These are phyloP conservation scores for Listronotus oregonensis DNA, from an alignment of 1,140 invertebrate genomes.

Conservation along the genomic window DNA sequence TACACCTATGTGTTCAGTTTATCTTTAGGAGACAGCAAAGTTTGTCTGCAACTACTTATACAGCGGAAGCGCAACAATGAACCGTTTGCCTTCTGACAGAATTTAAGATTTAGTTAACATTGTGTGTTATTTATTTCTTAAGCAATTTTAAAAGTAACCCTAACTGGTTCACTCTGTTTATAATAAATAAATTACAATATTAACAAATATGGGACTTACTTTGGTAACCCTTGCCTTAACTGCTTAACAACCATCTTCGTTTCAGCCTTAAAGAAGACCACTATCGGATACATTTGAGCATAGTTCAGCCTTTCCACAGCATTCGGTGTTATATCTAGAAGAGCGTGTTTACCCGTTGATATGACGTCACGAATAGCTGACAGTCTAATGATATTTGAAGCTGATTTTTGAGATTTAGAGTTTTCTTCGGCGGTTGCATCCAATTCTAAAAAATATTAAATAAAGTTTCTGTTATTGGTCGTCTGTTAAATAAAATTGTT, in stretches of 20 bases:
- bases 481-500: too few relatives aligned
- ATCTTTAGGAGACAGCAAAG: too few relatives aligned
- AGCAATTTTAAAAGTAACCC: too few relatives aligned
- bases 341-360: conserved; percentile 90
- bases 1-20: too few relatives aligned
- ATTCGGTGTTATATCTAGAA: conserved; percentile 95
- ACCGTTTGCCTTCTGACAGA: too few relatives aligned
- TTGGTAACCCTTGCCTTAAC: conserved; percentile 80
- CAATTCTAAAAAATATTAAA: conserved; percentile 64
- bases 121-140: too few relatives aligned
- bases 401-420: conserved; percentile 68
- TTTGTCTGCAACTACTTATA: too few relatives aligned
- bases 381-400: conserved; percentile 81
- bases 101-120: too few relatives aligned
- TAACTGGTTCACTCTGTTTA: too few relatives aligned
- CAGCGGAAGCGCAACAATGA: too few relatives aligned
- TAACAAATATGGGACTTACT: conserved; percentile 59
- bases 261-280: conserved; percentile 94
- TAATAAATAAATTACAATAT: too few relatives aligned
- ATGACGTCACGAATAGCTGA: conserved; percentile 94
- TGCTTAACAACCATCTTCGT: conserved; percentile 95
- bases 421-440: conserved; percentile 76
- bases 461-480: too few relatives aligned
- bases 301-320: conserved; percentile 97
- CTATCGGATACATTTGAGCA: conserved; percentile 97